Base-by-base conservation (phyloP, 1,140 invertebrate genomes). In the Aculops lycopersici region DNA sequence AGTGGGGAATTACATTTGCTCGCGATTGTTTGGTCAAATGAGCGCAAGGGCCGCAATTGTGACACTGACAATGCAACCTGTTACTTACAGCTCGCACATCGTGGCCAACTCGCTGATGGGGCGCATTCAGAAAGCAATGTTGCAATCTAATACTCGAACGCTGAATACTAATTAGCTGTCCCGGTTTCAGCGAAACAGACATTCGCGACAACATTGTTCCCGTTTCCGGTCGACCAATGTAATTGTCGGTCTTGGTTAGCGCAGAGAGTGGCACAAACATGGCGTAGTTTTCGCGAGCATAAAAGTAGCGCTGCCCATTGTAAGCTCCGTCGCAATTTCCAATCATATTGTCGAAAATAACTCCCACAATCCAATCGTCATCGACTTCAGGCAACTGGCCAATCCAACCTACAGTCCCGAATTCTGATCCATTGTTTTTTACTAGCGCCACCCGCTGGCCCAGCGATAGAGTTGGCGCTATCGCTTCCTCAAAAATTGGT, bases 301-400 rank as follows among this genome's bases (percentile, higher is more conserved):
- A 52, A 53, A 80, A 80, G 52, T 71, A 68, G 21, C 67, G 63
- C 38, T 63, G 51, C 2, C 70, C 69, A 48, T 69, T 65, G 49
- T 73, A 72, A 4, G 59, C 65, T 40, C 78, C 80, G 63, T 84
- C 74, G 20, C 47, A 47, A 13, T 44, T 38, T 31, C 50, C 51
- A 17, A 54, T 46, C 3, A 43, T 37, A 31, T 47, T 49, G 38
- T 55, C 53, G 55, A 67, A 62, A 56, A 67, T 63, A 14, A 68
- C 52, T 3, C 66, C 66, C 44, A 65, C 57, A 31, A 61, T 59
- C 49, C 58, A 57, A 31, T 58, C 58, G 21, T 42, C 15, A 12
- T 53, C 51, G 18, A 58, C 50, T 38, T 60, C 59, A 18, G 58
- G 56, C 20, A 67, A 49, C 15, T 50, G 47, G 1, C 66, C 65